Evolutionary conservation across 1,140 invertebrate species (phyloP).

Genomic region (Solenopsis fugax): DNA sequence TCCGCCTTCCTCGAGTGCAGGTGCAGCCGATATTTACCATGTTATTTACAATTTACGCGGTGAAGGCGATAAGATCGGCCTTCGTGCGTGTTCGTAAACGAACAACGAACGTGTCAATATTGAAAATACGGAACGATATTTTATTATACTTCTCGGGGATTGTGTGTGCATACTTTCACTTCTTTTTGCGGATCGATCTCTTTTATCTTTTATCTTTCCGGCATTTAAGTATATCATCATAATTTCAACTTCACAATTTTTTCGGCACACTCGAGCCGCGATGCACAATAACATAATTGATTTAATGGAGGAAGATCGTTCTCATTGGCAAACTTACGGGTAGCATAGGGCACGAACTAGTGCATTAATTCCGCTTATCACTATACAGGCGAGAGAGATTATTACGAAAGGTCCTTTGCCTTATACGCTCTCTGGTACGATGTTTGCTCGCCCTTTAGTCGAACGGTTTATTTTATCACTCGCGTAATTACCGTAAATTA

Average conservation of each 20-base stretch:
- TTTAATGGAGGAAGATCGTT: not conserved
- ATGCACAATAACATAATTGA: slow-evolving; percentile 28
- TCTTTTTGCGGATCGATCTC: not conserved
- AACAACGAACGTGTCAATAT: slow-evolving; percentile 45
- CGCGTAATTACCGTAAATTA: slow-evolving; percentile 54
- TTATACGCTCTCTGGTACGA: not conserved
- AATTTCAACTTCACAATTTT: not conserved
- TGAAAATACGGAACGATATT: slow-evolving; percentile 53
- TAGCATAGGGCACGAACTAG: slow-evolving; percentile 29
- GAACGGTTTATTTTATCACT: slow-evolving; percentile 47
- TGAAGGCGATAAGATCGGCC: slow-evolving; percentile 37
- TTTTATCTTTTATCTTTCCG: not conserved
- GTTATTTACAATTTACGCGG: slow-evolving; percentile 61
- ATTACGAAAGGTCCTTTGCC: slow-evolving; percentile 6
- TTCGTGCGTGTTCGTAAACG: not conserved
- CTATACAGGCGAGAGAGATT: not conserved
- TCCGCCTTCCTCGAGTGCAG: slow-evolving; percentile 41
- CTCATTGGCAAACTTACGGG: not conserved
- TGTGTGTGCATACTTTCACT: not conserved
- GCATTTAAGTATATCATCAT: not conserved
- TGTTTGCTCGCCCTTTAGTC: slow-evolving; percentile 15
- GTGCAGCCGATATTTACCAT: slow-evolving; percentile 43
- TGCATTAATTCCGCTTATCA: slow-evolving; percentile 53
- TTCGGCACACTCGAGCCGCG: not conserved
- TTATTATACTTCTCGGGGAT: slow-evolving; percentile 30